Percentiles rank a stretch among this genome's conserved stretches.
These are phyloP conservation scores for Melanerpes formicivorus DNA, from an alignment of 2,113 vertebrate genomes.

Conservation along the genomic window DNA sequence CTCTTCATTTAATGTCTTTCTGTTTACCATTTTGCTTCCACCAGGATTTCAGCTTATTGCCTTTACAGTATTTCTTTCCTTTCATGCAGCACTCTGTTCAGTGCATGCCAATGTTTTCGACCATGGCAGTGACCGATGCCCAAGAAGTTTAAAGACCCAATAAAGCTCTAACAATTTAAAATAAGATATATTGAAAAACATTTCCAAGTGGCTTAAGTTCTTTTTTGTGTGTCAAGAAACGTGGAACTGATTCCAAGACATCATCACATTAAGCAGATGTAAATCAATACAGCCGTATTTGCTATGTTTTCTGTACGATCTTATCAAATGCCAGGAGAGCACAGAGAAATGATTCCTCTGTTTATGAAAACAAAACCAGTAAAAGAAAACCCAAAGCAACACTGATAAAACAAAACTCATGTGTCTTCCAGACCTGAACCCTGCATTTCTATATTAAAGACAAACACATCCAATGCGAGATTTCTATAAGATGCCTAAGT, in stretches of 20 bases:
- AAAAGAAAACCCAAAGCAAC: not conserved
- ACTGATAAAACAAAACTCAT: accelerated
- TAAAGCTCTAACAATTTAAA: not conserved
- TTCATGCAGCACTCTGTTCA: not conserved
- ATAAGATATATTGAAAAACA: not conserved
- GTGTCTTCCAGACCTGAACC: not conserved
- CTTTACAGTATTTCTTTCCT: not conserved
- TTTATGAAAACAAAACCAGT: not conserved
- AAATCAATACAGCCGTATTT: too few species aligned
- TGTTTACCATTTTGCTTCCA: not conserved
- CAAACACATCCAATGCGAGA: not conserved
- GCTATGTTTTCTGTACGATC: too few species aligned
- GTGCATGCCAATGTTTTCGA: not conserved
- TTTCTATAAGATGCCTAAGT: not conserved
- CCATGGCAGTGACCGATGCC: not conserved
- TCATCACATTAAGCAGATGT: not conserved
- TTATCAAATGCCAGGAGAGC: not conserved
- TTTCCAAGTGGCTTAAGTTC: not conserved
- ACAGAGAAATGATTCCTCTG: not conserved
- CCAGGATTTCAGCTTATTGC: not conserved
- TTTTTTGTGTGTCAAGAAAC: not conserved
- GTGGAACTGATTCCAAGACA: not conserved
- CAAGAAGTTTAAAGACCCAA: not conserved
- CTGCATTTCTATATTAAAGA: not conserved
- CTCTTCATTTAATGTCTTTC: not conserved